Evolutionary conservation across 1,140 invertebrate species (phyloP), one percentile per base, ranked within the genome.

Genomic region (Zaprionus lachaisei): DNA sequence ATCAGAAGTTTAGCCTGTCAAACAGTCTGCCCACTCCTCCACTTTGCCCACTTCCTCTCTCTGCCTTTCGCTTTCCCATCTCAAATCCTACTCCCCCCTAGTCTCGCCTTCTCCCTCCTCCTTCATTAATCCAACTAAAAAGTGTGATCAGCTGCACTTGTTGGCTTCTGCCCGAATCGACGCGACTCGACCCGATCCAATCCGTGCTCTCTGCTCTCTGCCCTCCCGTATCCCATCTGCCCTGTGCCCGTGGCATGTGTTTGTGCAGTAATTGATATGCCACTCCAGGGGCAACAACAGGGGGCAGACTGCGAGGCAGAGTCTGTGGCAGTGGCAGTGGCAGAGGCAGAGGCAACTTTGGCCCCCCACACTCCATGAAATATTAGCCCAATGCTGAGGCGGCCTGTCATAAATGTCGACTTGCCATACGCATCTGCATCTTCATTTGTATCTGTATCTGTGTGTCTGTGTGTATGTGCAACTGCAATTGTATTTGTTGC

Each of bases 61-160:
- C 38, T 41, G 12, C 14, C 12, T 5, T 41, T 31, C 1, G 14
- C 14, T 11, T 17, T 20, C 9, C 47, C 47, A 22, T 41, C n/a
- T 41, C 17, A 20, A 1, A 22, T 51, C 20, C 47, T 51, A 17
- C 41, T 47, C n/a, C 41, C 47, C 20, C 47, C 11, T 4, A 3
- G 20, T 51, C 20, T 5, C 0, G 20, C 20, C 11, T 22, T 7
- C 41, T 17, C 41, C 1, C 5, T 12, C 1, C 17, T 12, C 22
- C 11, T 24, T 51, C 12, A 22, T 51, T 20, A 51, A 51, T 51
- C 47, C 47, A 51, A 51, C 47, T 34, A 22, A n/a, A 70, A 80
- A 83, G 81, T 89, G 84, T 90, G 85, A 90, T 89, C 83, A 86
- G 83, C 83, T 89, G 85, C 85, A 89, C 85, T 89, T 89, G 85